These are phyloP conservation scores for Actinopyga echinites DNA, from an alignment of 53 echinoderm and acorn worm species.

Conservation along the genomic window DNA sequence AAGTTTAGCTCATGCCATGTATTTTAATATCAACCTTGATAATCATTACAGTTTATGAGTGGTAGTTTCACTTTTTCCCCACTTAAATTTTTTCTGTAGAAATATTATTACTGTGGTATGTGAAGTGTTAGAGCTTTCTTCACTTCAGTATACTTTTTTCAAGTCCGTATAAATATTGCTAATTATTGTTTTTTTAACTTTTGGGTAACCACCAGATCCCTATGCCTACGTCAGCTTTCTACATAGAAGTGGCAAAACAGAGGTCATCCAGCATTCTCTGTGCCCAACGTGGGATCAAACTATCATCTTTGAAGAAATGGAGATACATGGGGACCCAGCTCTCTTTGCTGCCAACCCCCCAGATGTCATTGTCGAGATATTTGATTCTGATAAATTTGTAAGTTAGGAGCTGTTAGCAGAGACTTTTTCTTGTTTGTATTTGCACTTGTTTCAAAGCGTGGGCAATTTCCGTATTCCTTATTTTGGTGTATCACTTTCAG, in stretches of 20 bases:
- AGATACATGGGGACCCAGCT: slow-evolving; percentile 46
- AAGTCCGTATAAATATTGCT: not conserved
- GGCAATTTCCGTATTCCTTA: not conserved
- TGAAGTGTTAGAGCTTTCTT: too few relatives aligned
- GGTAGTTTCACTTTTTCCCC: too few relatives aligned
- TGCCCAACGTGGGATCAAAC: slow-evolving; percentile 67
- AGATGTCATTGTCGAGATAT: slow-evolving; percentile 60
- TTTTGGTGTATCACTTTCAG: not conserved
- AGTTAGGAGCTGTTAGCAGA: not conserved
- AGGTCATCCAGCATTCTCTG: slow-evolving; percentile 48
- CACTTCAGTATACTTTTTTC: not conserved
- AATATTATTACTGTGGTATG: too few relatives aligned
- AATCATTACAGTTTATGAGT: too few relatives aligned
- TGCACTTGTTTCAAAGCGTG: not conserved
- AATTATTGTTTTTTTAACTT: too few relatives aligned
- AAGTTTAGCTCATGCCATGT: too few relatives aligned
- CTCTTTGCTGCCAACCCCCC: slow-evolving; percentile 46
- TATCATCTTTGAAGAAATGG: slow-evolving; percentile 58
- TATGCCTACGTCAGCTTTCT: slow-evolving; percentile 60
- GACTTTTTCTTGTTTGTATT: not conserved
- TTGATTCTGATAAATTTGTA: slow-evolving; percentile 58
- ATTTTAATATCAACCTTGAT: too few relatives aligned
- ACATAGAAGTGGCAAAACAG: slow-evolving; percentile 58
- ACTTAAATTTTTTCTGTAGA: too few relatives aligned
- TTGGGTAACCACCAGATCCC: slow-evolving; percentile 29